Evolutionary conservation across 23 tunicate genomes (phyloP).

Genomic region (Oikopleura dioica): DNA sequence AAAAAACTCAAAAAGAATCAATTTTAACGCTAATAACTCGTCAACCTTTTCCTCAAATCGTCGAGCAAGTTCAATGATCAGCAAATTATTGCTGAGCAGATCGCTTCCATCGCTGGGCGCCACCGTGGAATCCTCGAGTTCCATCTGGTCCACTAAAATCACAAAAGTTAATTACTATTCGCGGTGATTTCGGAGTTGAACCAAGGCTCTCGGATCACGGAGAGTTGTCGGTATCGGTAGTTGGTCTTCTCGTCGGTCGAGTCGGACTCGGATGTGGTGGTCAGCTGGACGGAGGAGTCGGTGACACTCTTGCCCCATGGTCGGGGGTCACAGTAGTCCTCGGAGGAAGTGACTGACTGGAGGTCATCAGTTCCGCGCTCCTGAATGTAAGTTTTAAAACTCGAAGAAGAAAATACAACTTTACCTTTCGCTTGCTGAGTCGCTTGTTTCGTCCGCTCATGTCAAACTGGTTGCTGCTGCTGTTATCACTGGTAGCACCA

Average conservation of each 20-base stretch:
- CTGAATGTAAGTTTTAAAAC: background rate
- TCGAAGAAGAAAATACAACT: background rate
- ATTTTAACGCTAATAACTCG: too few species aligned
- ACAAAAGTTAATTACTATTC: background rate
- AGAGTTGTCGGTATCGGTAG: slow-evolving; percentile 10
- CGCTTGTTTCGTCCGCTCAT: background rate
- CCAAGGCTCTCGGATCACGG: slow-evolving; percentile 3
- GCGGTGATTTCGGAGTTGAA: background rate
- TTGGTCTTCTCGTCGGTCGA: background rate
- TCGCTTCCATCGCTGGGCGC: background rate
- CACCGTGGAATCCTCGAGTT: slow-evolving; percentile 12
- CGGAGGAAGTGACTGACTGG: slow-evolving; percentile 9
- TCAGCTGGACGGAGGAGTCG: background rate
- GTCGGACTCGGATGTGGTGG: background rate
- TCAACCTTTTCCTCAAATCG: background rate
- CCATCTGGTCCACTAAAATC: slow-evolving; percentile 6
- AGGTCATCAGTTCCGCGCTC: slow-evolving; percentile 10
- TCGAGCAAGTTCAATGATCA: background rate
- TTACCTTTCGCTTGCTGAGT: background rate
- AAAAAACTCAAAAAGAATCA: too few species aligned
- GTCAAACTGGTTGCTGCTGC: background rate
- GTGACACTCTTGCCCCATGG: slow-evolving; percentile 1
- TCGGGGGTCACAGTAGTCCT: slow-evolving; percentile 12
- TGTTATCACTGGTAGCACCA: background rate
- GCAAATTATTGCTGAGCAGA: background rate